A percentile compares a stretch with the other conserved stretches of the same genome.
Evolutionary conservation across 2,113 vertebrate species (phyloP).

Genomic region (Oncorhynchus nerka): DNA sequence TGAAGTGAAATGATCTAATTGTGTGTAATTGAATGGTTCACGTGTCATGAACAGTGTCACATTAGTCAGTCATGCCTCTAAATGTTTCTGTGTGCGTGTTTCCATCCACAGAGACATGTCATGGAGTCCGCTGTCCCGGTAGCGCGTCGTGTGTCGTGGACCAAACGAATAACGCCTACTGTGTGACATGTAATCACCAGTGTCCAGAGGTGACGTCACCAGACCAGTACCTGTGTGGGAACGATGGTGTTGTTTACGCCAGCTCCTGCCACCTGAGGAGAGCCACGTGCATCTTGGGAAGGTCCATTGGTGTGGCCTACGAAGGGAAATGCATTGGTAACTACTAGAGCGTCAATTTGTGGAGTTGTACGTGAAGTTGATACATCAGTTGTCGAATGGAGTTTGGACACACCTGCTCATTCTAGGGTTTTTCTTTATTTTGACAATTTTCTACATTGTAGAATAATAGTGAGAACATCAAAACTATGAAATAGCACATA

Average conservation of each 20-base stretch:
- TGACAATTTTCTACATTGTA: too few species aligned
- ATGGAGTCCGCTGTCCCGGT: conserved; percentile 84
- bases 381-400: too few species aligned
- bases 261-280: conserved; percentile 86
- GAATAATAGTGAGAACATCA: too few species aligned
- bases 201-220: conserved; percentile 81
- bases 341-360: conserved; percentile 47
- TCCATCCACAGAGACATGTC: conserved; percentile 78
- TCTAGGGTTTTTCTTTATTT: too few species aligned
- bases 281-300: conserved; percentile 85
- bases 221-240: conserved; percentile 86
- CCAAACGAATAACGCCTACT: conserved; percentile 88
- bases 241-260: conserved; percentile 84
- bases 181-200: conserved; percentile 85
- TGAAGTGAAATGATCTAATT: too few species aligned
- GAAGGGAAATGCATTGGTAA: conserved; percentile 89
- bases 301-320: conserved; percentile 87
- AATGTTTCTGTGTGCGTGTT: background rate
- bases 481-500: too few species aligned
- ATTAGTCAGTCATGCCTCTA: too few species aligned
- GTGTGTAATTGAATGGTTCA: too few species aligned
- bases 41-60: too few species aligned
- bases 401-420: too few species aligned
- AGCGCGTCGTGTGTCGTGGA: conserved; percentile 85
- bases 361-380: background rate